phyloP scores from a whole-genome alignment of 2,113 vertebrate genomes.

The Circaetus cinerascens region DNA sequence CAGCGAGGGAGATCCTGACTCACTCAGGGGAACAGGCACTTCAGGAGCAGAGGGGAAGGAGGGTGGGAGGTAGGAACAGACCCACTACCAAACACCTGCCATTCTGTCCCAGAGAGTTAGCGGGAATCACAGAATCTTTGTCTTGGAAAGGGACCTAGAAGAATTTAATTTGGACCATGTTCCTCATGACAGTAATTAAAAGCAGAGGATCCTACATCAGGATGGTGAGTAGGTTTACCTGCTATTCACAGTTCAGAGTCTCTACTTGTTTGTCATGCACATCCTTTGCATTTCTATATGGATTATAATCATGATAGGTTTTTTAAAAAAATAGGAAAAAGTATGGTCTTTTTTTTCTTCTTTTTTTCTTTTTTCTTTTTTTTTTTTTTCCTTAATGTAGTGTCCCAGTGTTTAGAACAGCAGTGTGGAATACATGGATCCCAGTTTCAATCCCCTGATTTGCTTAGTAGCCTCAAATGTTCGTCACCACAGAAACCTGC shows the following conservation, averaged over 20 bases:
- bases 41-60: no score
- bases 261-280: background rate
- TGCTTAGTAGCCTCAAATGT: background rate
- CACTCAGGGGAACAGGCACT: background rate
- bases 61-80: no score
- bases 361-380: background rate
- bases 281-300: background rate
- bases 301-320: background rate
- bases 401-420: background rate
- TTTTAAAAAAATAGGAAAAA: background rate
- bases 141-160: background rate
- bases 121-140: no score
- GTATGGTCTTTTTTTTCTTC: background rate
- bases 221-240: background rate
- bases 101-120: no score
- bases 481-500: background rate
- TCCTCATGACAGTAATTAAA: background rate
- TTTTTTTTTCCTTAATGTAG: no score
- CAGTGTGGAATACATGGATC: background rate
- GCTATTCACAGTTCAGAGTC: background rate
- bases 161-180: background rate
- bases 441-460: background rate
- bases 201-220: background rate
- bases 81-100: no score
- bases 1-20: background rate